phyloP scores from a whole-genome alignment of 2,888 invertebrate genomes.

The Spodoptera picta region DNA sequence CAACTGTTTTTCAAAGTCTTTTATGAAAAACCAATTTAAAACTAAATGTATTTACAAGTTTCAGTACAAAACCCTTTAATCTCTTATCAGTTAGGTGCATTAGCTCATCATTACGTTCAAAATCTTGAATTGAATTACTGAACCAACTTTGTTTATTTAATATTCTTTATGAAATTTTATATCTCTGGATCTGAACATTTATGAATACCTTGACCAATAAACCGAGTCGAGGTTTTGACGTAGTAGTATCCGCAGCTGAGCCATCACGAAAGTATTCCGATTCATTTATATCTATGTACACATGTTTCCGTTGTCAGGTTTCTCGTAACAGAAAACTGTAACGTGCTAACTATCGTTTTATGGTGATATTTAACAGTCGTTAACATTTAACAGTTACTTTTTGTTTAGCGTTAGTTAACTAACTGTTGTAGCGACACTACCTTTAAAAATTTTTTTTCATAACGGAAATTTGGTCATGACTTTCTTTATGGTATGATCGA shows the following conservation, averaged over 20 bases:
- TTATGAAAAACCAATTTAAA: conserved; percentile 2
- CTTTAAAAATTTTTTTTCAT: conserved; percentile 2
- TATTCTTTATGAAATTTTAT: too few relatives aligned
- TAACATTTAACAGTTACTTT: conserved; percentile 31
- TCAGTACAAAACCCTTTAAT: too few relatives aligned
- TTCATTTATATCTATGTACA: conserved; percentile 58
- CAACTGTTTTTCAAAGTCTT: conserved; percentile 47
- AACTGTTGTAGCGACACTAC: conserved; percentile 15
- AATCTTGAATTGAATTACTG: too few relatives aligned
- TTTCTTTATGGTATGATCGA: conserved; percentile 2
- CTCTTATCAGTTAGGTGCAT: too few relatives aligned
- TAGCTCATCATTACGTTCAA: too few relatives aligned
- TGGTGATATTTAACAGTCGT: conserved; percentile 30
- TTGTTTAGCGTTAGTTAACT: conserved; percentile 22
- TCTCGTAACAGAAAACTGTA: conserved; percentile 45
- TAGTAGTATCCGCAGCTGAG: conserved; percentile 17
- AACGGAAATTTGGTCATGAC: conserved; percentile 15
- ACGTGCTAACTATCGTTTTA: conserved; percentile 25
- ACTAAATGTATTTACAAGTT: too few relatives aligned
- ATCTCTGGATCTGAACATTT: conserved; percentile 22
- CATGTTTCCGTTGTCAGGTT: conserved; percentile 54
- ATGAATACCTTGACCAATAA: conserved; percentile 34
- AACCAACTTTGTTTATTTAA: too few relatives aligned
- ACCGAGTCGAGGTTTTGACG: conserved; percentile 25
- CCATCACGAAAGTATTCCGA: conserved; percentile 55